Conservation (phyloP, 1,140 invertebrate species). For the Hesperophylax magnus region DNA sequence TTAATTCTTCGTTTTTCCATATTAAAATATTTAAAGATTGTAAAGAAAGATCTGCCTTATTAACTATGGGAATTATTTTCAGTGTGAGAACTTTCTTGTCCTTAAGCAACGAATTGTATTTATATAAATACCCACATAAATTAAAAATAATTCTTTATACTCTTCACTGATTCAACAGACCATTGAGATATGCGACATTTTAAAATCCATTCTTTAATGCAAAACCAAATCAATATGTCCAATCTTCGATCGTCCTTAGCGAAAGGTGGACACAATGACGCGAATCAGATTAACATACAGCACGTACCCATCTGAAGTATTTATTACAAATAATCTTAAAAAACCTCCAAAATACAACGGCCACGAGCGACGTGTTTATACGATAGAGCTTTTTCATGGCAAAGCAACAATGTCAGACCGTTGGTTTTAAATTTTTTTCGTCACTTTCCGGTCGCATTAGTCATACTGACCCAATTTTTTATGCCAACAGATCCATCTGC, state of each 20-base stretch:
- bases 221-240: background rate
- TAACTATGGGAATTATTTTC: no score
- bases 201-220: no score
- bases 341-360: slow-evolving; percentile 14
- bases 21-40: no score
- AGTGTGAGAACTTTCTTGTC: no score
- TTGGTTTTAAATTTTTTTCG: slow-evolving; percentile 48
- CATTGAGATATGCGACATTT: no score
- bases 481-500: slow-evolving; percentile 19
- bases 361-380: slow-evolving; percentile 37
- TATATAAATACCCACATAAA: no score
- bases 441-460: slow-evolving; percentile 51
- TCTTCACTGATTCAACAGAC: no score
- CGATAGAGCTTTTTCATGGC: slow-evolving; percentile 33
- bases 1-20: no score
- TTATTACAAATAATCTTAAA: slow-evolving; percentile 28
- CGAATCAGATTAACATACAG: background rate
- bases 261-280: background rate
- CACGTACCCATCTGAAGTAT: slow-evolving; percentile 4
- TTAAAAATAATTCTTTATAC: no score
- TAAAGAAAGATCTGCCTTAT: no score
- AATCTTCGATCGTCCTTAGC: background rate
- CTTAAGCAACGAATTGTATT: no score
- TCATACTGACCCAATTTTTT: slow-evolving; percentile 57
- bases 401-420: slow-evolving; percentile 40